Conservation (phyloP, 2,888 invertebrate genomes). For the Caenorhabditis sp. region DNA sequence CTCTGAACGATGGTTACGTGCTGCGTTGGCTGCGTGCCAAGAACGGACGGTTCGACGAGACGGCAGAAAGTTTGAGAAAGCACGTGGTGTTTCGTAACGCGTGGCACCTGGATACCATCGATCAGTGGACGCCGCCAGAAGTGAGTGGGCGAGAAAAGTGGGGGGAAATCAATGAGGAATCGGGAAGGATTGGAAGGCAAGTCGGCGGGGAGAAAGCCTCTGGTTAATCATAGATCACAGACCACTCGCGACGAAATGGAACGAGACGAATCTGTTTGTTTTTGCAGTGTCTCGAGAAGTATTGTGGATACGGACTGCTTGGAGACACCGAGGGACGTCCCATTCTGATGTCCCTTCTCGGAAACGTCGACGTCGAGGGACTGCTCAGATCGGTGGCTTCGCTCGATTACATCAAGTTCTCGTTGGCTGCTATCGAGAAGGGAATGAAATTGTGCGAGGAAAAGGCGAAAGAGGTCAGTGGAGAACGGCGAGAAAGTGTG, state of each 20-base stretch:
- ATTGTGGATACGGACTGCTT: slow-evolving; percentile 78
- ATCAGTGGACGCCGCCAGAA: slow-evolving; percentile 78
- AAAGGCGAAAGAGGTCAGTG: slow-evolving; percentile 70
- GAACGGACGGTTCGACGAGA: slow-evolving; percentile 70
- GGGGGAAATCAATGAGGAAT: neutral
- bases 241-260: neutral
- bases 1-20: slow-evolving; percentile 65
- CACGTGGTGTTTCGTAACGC: slow-evolving; percentile 77
- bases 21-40: slow-evolving; percentile 66
- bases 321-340: slow-evolving; percentile 78
- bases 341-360: slow-evolving; percentile 78
- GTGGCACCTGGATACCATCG: slow-evolving; percentile 76
- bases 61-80: slow-evolving; percentile 75
- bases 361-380: slow-evolving; percentile 78
- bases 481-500: neutral
- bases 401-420: slow-evolving; percentile 79
- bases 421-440: slow-evolving; percentile 77
- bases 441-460: slow-evolving; percentile 75
- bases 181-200: neutral
- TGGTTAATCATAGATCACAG: slow-evolving; percentile 24
- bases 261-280: neutral
- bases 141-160: slow-evolving; percentile 57
- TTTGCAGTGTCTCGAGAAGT: slow-evolving; percentile 78
- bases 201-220: neutral
- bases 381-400: slow-evolving; percentile 77